Evolutionary conservation across 1,140 invertebrate genomes (phyloP), one percentile per base, ranked within the genome.

Genomic region (Dendrolimus kikuchii): DNA sequence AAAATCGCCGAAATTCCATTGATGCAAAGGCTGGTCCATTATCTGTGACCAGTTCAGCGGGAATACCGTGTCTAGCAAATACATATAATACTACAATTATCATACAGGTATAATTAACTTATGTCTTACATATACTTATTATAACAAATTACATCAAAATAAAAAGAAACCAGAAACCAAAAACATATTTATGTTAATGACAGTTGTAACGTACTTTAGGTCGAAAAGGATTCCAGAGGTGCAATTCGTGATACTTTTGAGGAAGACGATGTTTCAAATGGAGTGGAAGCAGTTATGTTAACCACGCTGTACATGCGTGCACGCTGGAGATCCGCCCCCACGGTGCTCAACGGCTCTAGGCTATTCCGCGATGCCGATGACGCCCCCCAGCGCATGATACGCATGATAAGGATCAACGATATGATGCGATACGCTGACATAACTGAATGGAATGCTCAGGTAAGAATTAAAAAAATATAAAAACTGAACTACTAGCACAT

Each of bases 271-370:
- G 40, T 86, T 6, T 67, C 60, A 1, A 59, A 58, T 4, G 73
- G 70, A 5, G 55, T 75, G 5, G 66, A 66, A 46, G 78, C 72
- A 23, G 88, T 96, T 6, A 74, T 96, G 3, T 77, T 95, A 0
- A 96, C 94, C 77, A 95, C 94, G 1, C 86, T 97, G 49, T 95
- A 97, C 74, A 93, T 96, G 71, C 96, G 96, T 68, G 93, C 64
- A 43, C 76, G 71, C 5, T 88, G 87, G 86, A 74, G 81, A 0
- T 65, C 78, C 40, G 63, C 83, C 38, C 84, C 86, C 47, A 87
- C 83, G 0, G 68, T 88, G 5, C 72, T 88, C 9, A 88, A 88
- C 51, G 81, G 73, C 1, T 76, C 78, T 4, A 48, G 47, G 23
- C 60, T 60, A 5, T 88, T 88, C 47, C 64, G 56, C 5, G 73